Evolutionary conservation across 2,797 vertebrate genomes (phyloP), one percentile per base, ranked within the genome.

Genomic region (Anguilla obscura): DNA sequence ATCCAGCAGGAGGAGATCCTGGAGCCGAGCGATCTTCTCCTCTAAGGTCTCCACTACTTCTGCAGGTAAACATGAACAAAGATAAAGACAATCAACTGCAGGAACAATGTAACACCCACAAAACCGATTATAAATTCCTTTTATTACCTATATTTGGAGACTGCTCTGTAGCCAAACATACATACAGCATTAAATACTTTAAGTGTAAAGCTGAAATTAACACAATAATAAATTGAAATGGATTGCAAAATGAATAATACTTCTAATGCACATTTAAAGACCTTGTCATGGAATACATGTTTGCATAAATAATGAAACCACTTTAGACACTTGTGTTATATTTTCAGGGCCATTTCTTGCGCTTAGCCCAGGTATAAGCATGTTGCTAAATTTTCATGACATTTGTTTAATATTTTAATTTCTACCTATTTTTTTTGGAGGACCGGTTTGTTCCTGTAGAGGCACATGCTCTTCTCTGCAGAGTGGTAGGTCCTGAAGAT

Each of bases 1-100:
- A 91, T 99, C 97, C 92, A 93, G 95, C 90, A 97, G 93, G 86
- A 99, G 95, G 88, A 93, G 92, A 90, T 96, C 95, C 95, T 98
- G 96, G 40, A 96, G 92, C 24, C n/a, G 74, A 1, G 63, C 4
- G 1, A 96, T 93, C 12, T 66, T 91, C 88, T 95, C 91, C 69
- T 93, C 89, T 79, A 86, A 1, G 86, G 63, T 85, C 83, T 91
- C 90, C 10, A 54, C 18, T 0, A 9, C 89, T 85, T 87, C 85
- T 60, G 71, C 14, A 91, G 90, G 82, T 48, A 21, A 45, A 85
- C 8, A 86, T 56, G 74, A 36, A 36, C 52, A 30, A 0, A 58
- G 85, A 80, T 40, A 3, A 18, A 45, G 89, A 45, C 10, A 45
- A 79, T 79, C 69, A 79, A 79, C 74, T 18, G 16, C 74, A 79